Evolutionary conservation across 2,113 vertebrate species (phyloP).

Genomic region (Actenoides lindsayi): DNA sequence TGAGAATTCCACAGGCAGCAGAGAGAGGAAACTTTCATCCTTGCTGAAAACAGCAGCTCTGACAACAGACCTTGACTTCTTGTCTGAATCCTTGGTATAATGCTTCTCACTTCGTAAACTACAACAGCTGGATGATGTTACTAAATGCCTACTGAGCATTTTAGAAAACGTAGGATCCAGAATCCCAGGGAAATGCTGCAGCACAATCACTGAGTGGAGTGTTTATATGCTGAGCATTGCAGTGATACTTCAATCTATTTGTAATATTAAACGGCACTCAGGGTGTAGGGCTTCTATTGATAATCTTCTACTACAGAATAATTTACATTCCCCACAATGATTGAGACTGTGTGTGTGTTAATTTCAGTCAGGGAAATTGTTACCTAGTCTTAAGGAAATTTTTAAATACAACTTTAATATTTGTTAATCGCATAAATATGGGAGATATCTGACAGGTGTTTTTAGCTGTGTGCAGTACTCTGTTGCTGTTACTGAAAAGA

Average conservation of each 20-base stretch:
- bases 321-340: background rate
- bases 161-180: background rate
- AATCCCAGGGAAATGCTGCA: background rate
- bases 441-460: background rate
- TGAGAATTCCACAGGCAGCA: background rate
- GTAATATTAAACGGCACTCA: background rate
- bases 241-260: background rate
- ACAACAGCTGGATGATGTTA: background rate
- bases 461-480: background rate
- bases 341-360: background rate
- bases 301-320: background rate
- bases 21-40: background rate
- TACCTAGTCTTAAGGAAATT: background rate
- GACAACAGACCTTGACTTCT: background rate
- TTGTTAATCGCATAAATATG: background rate
- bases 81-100: background rate
- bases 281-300: background rate
- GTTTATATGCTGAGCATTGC: background rate
- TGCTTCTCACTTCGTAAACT: background rate
- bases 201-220: background rate
- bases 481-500: background rate
- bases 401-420: background rate
- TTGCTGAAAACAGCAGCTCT: background rate
- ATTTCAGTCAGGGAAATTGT: background rate
- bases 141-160: background rate